Percentiles rank a stretch among this genome's conserved stretches.
Evolutionary conservation across 2,113 vertebrate species (phyloP).

Genomic region (Corythoichthys intestinalis): DNA sequence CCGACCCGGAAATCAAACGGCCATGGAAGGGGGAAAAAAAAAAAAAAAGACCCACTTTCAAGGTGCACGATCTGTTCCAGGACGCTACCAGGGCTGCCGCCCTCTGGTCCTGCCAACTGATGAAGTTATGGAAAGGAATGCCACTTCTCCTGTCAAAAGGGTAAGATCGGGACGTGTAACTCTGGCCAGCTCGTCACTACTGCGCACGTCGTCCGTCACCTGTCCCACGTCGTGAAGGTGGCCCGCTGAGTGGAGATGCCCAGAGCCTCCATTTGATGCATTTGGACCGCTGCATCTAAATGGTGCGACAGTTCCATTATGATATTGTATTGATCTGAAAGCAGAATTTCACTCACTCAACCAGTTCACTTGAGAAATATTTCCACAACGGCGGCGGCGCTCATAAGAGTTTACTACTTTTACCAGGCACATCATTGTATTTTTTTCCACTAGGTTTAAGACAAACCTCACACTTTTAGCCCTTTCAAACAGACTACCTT

Average conservation of each 20-base stretch:
- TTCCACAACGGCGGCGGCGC: too few relatives aligned
- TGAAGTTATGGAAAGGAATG: constrained; percentile 93
- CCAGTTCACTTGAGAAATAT: too few relatives aligned
- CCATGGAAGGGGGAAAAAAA: too few relatives aligned
- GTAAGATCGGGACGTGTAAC: not conserved
- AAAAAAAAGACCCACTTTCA: constrained; percentile 78
- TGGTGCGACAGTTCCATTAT: not conserved
- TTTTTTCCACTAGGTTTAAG: too few relatives aligned
- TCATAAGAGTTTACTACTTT: too few relatives aligned
- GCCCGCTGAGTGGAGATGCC: constrained; percentile 90
- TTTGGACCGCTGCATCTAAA: constrained; percentile 82
- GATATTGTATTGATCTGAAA: too few relatives aligned
- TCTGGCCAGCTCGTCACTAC: not conserved
- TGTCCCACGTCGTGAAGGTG: constrained; percentile 95
- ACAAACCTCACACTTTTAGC: too few relatives aligned
- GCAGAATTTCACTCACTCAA: too few relatives aligned
- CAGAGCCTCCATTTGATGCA: constrained; percentile 83
- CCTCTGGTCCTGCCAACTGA: constrained; percentile 94
- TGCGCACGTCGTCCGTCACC: constrained; percentile 39
- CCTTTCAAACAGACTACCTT: too few relatives aligned
- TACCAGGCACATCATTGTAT: too few relatives aligned
- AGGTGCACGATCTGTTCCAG: constrained; percentile 85
- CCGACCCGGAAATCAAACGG: too few relatives aligned
- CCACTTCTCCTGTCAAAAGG: constrained; percentile 79
- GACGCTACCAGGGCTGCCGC: constrained; percentile 82